These are phyloP conservation scores for Tenrec ecaudatus DNA, from an alignment of 2,113 vertebrate species.

Conservation along the genomic window DNA sequence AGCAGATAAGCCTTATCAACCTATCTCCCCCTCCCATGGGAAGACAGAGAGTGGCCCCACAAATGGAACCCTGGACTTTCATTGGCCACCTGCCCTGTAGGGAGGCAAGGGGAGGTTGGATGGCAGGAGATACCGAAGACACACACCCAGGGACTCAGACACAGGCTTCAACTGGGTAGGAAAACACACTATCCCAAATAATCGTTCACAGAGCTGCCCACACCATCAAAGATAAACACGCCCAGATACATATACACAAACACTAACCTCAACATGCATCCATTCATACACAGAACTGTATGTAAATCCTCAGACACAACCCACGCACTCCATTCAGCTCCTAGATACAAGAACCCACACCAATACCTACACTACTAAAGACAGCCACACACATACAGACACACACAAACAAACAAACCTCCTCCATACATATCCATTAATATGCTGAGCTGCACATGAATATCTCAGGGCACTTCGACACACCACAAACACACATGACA, in stretches of 20 bases:
- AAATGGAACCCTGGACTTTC: conserved; percentile 78
- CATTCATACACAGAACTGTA: not conserved
- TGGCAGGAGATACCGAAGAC: not conserved
- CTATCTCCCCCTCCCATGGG: conserved; percentile 85
- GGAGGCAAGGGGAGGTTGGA: conserved; percentile 53
- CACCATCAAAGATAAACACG: not conserved
- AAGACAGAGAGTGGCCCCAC: conserved; percentile 87
- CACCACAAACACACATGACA: not conserved
- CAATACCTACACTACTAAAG: not conserved
- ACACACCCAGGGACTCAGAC: not conserved
- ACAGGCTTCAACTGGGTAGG: not conserved
- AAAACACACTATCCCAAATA: not conserved
- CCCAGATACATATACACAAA: not conserved
- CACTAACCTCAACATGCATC: not conserved
- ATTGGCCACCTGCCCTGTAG: not conserved
- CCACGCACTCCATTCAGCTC: not conserved
- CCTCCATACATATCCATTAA: not conserved
- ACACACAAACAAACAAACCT: not conserved
- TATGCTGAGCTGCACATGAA: not conserved
- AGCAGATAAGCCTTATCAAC: conserved; percentile 91
- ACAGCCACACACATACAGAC: not conserved
- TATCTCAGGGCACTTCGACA: not conserved
- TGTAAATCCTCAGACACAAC: not conserved
- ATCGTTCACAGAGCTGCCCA: not conserved
- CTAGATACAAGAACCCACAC: not conserved